Base-by-base conservation (phyloP, 2,113 vertebrate genomes). In the Saiga tatarica region DNA sequence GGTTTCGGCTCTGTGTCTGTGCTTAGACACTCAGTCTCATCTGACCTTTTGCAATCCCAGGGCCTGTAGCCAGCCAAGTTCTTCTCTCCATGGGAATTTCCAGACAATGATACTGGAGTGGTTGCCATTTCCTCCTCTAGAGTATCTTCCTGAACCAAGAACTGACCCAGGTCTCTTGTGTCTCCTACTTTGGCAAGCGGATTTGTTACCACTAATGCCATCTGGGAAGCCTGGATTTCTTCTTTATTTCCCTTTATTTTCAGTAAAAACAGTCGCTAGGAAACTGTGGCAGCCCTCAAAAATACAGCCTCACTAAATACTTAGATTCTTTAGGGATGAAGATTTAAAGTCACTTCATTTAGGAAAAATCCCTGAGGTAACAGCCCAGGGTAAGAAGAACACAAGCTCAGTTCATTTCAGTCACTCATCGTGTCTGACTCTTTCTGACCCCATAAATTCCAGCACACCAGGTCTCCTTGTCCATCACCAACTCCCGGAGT, bases 401-500 rank as follows among this genome's bases (percentile, higher is more conserved):
- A 50, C 23, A 81, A 8, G 45, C 33, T 92, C 57, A 59, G 23
- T 26, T 59, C 10, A 59, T 12, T 59, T 59, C 10, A 59, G 57
- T 12, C 25, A 0, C 57, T 59, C 57, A 26, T 59, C 4, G 0
- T 12, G 57, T 59, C 57, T 4, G 3, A 26, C 25, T 59, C 25
- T 59, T 59, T 59, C 25, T 9, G 1, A 5, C 23, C 57, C 25
- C 23, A 59, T 59, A 23, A 59, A 59, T 26, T 26, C 9, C 23
- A 59, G 57, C 23, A 59, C 0, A 0, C 9, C 23, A 57, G 55
- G 23, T 7, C 9, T 57, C 55, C 55, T 3, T 57, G 23, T 57
- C 23, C 23, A 57, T 57, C 9, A 57, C 23, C 55, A 57, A 11
- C 23, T 25, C 9, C 9, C 0, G 1, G 55, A 57, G 55, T 57